Evolutionary conservation across 1,140 invertebrate species (phyloP).

Genomic region (Prorops nasuta): DNA sequence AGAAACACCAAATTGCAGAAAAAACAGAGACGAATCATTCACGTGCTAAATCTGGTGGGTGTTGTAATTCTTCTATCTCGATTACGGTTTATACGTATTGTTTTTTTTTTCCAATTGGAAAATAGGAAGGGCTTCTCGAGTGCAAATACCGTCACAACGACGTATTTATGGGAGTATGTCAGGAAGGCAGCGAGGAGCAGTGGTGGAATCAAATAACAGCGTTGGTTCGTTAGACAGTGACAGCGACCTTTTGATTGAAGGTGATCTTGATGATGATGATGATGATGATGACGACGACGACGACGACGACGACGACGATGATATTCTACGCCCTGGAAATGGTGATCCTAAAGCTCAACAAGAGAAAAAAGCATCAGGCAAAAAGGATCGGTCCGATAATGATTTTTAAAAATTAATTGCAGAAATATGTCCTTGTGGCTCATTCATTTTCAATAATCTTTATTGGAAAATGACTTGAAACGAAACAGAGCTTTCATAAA

Average conservation of each 20-base stretch:
- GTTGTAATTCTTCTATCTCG: not conserved
- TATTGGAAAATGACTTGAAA: too few species aligned
- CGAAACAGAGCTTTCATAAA: too few species aligned
- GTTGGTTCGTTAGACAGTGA: slow-evolving; percentile 54
- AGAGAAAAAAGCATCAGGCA: slow-evolving; percentile 45
- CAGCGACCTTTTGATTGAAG: slow-evolving; percentile 57
- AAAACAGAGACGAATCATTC: slow-evolving; percentile 34
- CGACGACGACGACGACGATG: slow-evolving; percentile 52
- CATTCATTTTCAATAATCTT: too few species aligned
- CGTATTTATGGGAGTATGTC: slow-evolving; percentile 60
- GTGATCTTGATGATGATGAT: slow-evolving; percentile 51
- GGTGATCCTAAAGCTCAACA: slow-evolving; percentile 36
- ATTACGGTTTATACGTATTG: slow-evolving; percentile 2
- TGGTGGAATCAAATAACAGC: slow-evolving; percentile 47
- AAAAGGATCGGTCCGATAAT: slow-evolving; percentile 48
- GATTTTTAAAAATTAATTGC: slow-evolving; percentile 41
- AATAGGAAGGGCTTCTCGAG: slow-evolving; percentile 35
- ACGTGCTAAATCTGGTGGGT: slow-evolving; percentile 24
- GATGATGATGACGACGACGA: slow-evolving; percentile 53
- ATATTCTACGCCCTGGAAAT: slow-evolving; percentile 40
- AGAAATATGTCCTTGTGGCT: not conserved
- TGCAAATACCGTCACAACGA: slow-evolving; percentile 40
- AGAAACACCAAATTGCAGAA: slow-evolving; percentile 35
- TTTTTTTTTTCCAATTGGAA: not conserved
- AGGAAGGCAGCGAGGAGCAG: slow-evolving; percentile 43